phyloP scores from a whole-genome alignment of 2,797 vertebrate genomes.

The Sebastes melanostomus region DNA sequence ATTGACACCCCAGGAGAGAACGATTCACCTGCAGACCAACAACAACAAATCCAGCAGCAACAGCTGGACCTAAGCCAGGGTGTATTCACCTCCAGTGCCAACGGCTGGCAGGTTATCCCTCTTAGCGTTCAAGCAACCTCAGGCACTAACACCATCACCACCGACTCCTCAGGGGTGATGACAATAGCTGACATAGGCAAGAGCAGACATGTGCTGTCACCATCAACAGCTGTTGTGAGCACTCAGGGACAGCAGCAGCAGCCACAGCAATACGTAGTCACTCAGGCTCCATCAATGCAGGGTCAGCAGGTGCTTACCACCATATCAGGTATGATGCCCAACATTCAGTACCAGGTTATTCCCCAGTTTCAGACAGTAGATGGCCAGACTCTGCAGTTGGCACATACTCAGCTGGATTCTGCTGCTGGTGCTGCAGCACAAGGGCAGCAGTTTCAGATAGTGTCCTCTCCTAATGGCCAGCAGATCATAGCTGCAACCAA shows the following conservation, averaged over 20 bases:
- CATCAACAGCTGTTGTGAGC: conserved; percentile 54
- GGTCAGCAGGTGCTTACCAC: conserved; percentile 93
- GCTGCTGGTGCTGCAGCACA: conserved; percentile 30
- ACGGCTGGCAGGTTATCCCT: conserved; percentile 95
- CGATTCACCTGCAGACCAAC: conserved; percentile 80
- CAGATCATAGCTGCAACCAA: conserved; percentile 85
- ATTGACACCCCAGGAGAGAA: conserved; percentile 94
- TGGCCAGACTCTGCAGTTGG: conserved; percentile 92
- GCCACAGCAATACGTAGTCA: conserved; percentile 86
- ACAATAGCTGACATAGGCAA: conserved; percentile 67
- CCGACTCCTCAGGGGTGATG: conserved; percentile 76
- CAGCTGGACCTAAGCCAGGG: conserved; percentile 87
- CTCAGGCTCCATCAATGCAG: conserved; percentile 87
- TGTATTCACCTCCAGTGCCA: conserved; percentile 88
- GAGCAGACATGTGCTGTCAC: conserved; percentile 58
- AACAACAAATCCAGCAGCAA: conserved; percentile 79
- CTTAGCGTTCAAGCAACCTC: conserved; percentile 74
- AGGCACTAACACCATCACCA: conserved; percentile 77
- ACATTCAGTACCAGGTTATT: conserved; percentile 98
- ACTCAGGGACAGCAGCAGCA: conserved; percentile 86
- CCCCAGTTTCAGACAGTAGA: conserved; percentile 97
- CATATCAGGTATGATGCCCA: conserved; percentile 90
- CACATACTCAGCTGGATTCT: conserved; percentile 83
- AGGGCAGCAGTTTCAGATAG: conserved; percentile 84
- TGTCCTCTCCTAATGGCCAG: conserved; percentile 87